phyloP scores from a whole-genome alignment of 2,113 vertebrate genomes.

The Gobiocypris rarus region DNA sequence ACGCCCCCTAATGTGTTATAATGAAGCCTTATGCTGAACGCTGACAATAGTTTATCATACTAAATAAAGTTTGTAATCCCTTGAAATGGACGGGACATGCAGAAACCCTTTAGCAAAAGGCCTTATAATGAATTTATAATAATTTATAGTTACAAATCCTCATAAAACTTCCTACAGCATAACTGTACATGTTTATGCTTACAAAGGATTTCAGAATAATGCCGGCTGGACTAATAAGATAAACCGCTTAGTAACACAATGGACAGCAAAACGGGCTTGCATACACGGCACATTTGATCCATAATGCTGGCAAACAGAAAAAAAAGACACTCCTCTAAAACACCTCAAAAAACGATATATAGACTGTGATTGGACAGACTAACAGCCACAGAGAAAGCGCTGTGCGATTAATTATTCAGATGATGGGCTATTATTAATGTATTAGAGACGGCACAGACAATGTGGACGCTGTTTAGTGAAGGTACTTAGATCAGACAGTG shows the following conservation, averaged over 20 bases:
- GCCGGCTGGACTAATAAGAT: constrained; percentile 14
- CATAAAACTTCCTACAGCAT: neutral
- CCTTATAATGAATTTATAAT: neutral
- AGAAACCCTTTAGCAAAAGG: neutral
- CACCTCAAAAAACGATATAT: constrained; percentile 24
- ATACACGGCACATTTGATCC: constrained; percentile 43
- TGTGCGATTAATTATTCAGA: constrained; percentile 38
- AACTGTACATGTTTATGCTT: constrained; percentile 22
- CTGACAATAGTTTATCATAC: neutral
- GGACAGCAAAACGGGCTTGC: constrained; percentile 47
- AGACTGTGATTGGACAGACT: constrained; percentile 34
- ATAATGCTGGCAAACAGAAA: constrained; percentile 44
- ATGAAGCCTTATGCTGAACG: neutral
- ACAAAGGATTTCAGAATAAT: constrained; percentile 22
- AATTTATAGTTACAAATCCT: neutral
- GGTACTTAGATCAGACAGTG: constrained; percentile 28
- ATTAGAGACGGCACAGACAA: constrained; percentile 23
- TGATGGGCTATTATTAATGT: constrained; percentile 29
- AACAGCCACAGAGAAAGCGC: constrained; percentile 12
- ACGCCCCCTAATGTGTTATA: neutral
- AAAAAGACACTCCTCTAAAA: constrained; percentile 47
- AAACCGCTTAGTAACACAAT: constrained; percentile 43
- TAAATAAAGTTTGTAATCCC: constrained; percentile 12
- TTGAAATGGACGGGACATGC: neutral
- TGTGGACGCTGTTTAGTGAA: constrained; percentile 15